Evolutionary conservation across 2,113 vertebrate genomes (phyloP), one percentile per base, ranked within the genome.

Genomic region (Bungarus multicinctus): DNA sequence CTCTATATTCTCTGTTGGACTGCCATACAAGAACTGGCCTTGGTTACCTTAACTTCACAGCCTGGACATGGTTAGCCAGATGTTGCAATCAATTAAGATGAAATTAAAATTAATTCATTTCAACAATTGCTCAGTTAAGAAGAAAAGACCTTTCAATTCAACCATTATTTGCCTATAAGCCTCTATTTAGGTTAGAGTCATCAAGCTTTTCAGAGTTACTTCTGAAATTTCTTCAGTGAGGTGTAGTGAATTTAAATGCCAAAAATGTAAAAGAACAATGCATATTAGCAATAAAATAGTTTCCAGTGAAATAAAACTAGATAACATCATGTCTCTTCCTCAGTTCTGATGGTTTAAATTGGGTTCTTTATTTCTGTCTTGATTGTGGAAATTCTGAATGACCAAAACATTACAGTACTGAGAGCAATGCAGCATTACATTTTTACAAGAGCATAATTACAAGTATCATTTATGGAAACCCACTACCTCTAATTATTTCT

Each of bases 91-190:
- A 81, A 39, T 39, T 81, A 81, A 39, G 69, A 86, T 4, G 5
- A 95, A 97, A 96, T 95, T 96, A 34, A 93, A 95, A 92, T 81
- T 94, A 93, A 97, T 96, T 92, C 55, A 95, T 90, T 97, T 92
- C 95, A 95, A 95, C 74, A 95, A 87, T 90, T 93, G 92, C 52
- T 93, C 60, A 97, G 97, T 95, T 34, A 55, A 95, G 96, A 93
- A 93, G 47, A 25, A 25, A 50, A 97, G 14, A 7, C 95, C 95
- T 94, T 95, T 53, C 54, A 97, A 96, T 89, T 91, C 91, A 97
- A 96, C 74, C n/a, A 1, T 94, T 96, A 96, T 96, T 92, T 89
- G 52, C 58, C 94, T 93, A 96, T 96, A 94, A 96, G 96, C 94
- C 50, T 90, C 25, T 11, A 52, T 60, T 94, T 93, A 94, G 89